phyloP scores from a whole-genome alignment of 2,888 invertebrate species.

The Ypsolopha sequella region DNA sequence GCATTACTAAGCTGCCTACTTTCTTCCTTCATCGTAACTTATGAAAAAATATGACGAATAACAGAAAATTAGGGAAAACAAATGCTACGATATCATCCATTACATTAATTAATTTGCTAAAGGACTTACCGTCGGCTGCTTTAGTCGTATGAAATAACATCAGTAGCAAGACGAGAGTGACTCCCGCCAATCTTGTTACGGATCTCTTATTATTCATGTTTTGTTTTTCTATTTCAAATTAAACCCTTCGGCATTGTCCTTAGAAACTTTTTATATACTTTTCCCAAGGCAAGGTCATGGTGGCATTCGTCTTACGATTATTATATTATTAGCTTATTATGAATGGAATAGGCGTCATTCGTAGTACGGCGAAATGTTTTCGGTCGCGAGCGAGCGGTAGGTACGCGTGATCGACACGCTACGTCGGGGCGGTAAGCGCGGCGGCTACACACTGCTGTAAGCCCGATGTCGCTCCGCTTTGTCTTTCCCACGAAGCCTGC shows the following conservation, averaged over 20 bases:
- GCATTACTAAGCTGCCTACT: too few relatives aligned
- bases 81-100: too few relatives aligned
- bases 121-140: slow-evolving; percentile 54
- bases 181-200: slow-evolving; percentile 13
- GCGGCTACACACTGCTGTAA: slow-evolving; percentile 5
- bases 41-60: too few relatives aligned
- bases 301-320: not conserved
- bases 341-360: not conserved
- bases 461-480: slow-evolving; percentile 33
- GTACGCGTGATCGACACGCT: slow-evolving; percentile 17
- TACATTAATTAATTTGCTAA: too few relatives aligned
- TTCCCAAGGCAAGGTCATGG: not conserved
- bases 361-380: not conserved
- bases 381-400: not conserved
- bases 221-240: not conserved
- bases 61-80: too few relatives aligned
- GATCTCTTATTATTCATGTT: slow-evolving; percentile 4
- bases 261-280: not conserved
- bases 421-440: slow-evolving; percentile 24
- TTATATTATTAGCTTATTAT: not conserved
- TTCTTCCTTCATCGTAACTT: too few relatives aligned
- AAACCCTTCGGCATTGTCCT: slow-evolving; percentile 1
- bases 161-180: slow-evolving; percentile 34
- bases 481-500: slow-evolving; percentile 19
- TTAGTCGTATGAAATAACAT: slow-evolving; percentile 37